These are phyloP conservation scores for Whitmania pigra DNA, from an alignment of 1,140 invertebrate species.

Conservation along the genomic window DNA sequence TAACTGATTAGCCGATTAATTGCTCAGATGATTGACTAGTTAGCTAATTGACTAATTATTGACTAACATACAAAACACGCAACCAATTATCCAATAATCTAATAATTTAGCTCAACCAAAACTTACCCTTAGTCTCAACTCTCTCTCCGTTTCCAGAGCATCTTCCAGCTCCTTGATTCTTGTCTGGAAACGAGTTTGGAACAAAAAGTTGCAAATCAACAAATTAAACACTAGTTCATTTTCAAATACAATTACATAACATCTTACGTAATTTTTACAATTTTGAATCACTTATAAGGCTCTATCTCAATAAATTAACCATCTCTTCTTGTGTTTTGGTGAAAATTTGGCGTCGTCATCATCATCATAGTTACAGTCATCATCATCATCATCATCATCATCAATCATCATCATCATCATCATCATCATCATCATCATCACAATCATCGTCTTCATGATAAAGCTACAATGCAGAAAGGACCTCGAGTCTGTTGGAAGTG, in stretches of 20 bases:
- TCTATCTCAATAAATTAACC: too few relatives aligned
- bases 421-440: conserved; percentile 6
- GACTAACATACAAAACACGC: too few relatives aligned
- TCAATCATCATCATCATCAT: not conserved
- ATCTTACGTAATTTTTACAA: too few relatives aligned
- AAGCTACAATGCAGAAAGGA: conserved; percentile 27
- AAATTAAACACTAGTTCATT: not conserved
- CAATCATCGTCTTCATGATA: not conserved
- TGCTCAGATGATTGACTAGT: too few relatives aligned
- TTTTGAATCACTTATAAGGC: too few relatives aligned
- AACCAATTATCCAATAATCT: too few relatives aligned
- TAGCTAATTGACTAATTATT: too few relatives aligned
- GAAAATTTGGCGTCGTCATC: not conserved
- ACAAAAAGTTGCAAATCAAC: not conserved
- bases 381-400: conserved; percentile 5
- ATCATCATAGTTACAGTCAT: not conserved
- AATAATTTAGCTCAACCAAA: not conserved
- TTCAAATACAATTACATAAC: not conserved
- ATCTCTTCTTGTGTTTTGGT: not conserved
- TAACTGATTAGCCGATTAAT: too few relatives aligned
- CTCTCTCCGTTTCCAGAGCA: conserved; percentile 39
- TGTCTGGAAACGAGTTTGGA: conserved; percentile 24
- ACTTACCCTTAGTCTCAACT: conserved; percentile 39
- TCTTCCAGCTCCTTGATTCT: conserved; percentile 41
- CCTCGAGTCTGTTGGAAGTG: conserved; percentile 37